Evolutionary conservation across 2,113 vertebrate genomes (phyloP).

Genomic region (Chionis minor): DNA sequence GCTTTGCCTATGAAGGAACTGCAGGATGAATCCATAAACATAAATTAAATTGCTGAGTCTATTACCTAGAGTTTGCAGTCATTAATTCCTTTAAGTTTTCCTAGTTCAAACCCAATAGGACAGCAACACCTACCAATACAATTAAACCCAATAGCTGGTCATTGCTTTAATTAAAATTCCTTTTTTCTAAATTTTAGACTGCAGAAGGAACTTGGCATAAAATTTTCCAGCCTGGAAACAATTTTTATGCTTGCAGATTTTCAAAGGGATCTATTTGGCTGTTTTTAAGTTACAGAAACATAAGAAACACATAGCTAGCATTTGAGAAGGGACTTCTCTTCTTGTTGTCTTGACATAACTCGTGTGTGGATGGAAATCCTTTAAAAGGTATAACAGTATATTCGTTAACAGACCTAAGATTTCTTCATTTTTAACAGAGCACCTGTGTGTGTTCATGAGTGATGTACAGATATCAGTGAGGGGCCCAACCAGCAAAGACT

Average conservation of each 20-base stretch:
- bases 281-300: background rate
- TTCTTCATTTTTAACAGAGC: background rate
- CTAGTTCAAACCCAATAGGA: background rate
- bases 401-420: background rate
- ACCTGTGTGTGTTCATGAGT: background rate
- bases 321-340: background rate
- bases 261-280: conserved; percentile 1
- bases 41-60: background rate
- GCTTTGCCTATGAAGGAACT: background rate
- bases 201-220: background rate
- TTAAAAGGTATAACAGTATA: background rate
- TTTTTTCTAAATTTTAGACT: background rate
- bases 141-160: background rate
- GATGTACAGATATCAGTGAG: conserved; percentile 1
- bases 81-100: background rate
- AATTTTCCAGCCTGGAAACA: conserved; percentile 4
- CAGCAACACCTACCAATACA: background rate
- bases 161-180: background rate
- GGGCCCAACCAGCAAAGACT: background rate
- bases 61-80: background rate
- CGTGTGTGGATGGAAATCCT: background rate
- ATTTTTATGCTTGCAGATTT: conserved; percentile 4
- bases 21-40: background rate
- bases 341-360: background rate
- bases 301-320: background rate